phyloP scores from a whole-genome alignment of 2,888 invertebrate species.

The Lasioglossum zephyrum region DNA sequence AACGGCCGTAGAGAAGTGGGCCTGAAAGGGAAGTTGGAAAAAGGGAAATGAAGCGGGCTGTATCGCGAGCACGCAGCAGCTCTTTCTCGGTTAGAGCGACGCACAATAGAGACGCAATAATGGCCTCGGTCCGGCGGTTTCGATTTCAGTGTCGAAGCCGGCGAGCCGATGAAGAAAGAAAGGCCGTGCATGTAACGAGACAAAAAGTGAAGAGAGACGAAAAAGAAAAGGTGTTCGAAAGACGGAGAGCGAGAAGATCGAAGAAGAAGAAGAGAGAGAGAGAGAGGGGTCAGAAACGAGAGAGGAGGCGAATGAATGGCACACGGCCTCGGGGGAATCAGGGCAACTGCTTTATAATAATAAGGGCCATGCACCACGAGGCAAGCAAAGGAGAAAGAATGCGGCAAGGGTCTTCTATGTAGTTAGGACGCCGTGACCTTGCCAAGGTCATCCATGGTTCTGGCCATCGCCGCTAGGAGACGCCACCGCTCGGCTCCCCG shows the following conservation, averaged over 20 bases:
- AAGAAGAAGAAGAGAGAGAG: slow-evolving; percentile 8
- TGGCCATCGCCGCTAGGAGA: slow-evolving; percentile 80
- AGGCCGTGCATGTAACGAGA: slow-evolving; percentile 63
- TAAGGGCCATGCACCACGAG: slow-evolving; percentile 71
- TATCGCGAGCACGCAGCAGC: slow-evolving; percentile 48
- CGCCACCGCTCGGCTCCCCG: slow-evolving; percentile 74
- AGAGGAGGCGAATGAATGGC: slow-evolving; percentile 75
- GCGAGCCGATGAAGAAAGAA: slow-evolving; percentile 50
- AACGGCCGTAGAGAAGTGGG: slow-evolving; percentile 19
- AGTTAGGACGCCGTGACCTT: slow-evolving; percentile 82
- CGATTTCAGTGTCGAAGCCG: slow-evolving; percentile 68
- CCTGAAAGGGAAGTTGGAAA: slow-evolving; percentile 32
- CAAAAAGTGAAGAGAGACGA: slow-evolving; percentile 59
- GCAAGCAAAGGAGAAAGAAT: slow-evolving; percentile 52
- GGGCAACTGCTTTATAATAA: slow-evolving; percentile 78
- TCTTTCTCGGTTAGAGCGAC: slow-evolving; percentile 26
- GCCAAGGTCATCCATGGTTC: slow-evolving; percentile 81
- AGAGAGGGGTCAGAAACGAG: slow-evolving; percentile 54
- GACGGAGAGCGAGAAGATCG: neutral
- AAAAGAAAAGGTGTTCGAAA: slow-evolving; percentile 43
- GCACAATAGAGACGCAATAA: slow-evolving; percentile 66
- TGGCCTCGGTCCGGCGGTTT: slow-evolving; percentile 68
- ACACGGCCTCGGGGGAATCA: slow-evolving; percentile 73
- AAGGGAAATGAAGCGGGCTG: slow-evolving; percentile 42
- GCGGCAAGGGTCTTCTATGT: slow-evolving; percentile 71